Evolutionary conservation across 2,888 invertebrate species (phyloP).

Genomic region (Phalera bucephala): DNA sequence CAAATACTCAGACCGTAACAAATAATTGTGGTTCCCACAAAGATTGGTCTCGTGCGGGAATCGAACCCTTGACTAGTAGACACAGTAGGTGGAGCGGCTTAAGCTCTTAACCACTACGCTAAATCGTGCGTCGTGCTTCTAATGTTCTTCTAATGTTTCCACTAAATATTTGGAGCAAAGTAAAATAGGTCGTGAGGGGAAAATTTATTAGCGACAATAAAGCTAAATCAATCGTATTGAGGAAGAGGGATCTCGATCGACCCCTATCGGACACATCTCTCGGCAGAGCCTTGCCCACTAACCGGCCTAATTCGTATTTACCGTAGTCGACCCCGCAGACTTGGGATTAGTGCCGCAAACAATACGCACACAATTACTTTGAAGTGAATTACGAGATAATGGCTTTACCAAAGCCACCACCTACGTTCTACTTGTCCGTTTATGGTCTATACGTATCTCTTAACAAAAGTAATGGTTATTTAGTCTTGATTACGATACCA

Average conservation of each 20-base stretch:
- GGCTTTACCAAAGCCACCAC: neutral
- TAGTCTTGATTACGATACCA: too few relatives aligned
- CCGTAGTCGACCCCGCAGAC: slow-evolving; percentile 28
- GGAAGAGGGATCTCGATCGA: slow-evolving; percentile 51
- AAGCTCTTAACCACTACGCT: too few relatives aligned
- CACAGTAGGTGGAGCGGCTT: too few relatives aligned
- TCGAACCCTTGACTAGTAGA: too few relatives aligned
- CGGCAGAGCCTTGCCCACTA: slow-evolving; percentile 36
- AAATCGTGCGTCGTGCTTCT: too few relatives aligned
- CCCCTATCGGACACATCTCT: slow-evolving; percentile 57
- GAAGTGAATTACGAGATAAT: neutral
- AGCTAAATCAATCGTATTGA: slow-evolving; percentile 69
- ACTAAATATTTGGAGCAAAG: slow-evolving; percentile 21
- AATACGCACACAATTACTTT: slow-evolving; percentile 5
- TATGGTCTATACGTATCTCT: neutral
- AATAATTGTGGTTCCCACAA: too few relatives aligned
- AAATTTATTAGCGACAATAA: slow-evolving; percentile 71
- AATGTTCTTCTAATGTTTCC: slow-evolving; percentile 17
- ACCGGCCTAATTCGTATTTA: slow-evolving; percentile 48
- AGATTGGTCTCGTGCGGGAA: too few relatives aligned
- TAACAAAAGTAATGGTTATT: too few relatives aligned
- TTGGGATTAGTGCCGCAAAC: slow-evolving; percentile 9
- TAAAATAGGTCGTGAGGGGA: slow-evolving; percentile 35
- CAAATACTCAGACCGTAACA: too few relatives aligned
- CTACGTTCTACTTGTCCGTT: too few relatives aligned